Percentiles rank a stretch among this genome's conserved stretches.
These are phyloP conservation scores for Eubucco bourcierii DNA, from an alignment of 2,113 vertebrate species.

Conservation along the genomic window DNA sequence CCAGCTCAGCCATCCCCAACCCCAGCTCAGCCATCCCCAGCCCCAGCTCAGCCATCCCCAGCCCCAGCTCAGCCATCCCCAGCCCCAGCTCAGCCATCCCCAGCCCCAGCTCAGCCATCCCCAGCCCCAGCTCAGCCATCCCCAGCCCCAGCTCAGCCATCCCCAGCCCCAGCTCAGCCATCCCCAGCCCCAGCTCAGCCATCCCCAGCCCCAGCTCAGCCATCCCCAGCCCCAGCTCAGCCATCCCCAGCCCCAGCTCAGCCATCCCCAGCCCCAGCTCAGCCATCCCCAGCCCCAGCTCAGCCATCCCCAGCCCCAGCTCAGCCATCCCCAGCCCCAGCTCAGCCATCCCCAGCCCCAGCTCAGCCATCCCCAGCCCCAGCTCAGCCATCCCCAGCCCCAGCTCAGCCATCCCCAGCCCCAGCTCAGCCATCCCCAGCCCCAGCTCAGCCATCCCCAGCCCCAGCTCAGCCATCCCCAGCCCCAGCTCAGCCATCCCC, in stretches of 20 bases:
- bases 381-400: neutral
- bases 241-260: no score
- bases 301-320: rapidly evolving
- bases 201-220: no score
- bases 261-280: neutral
- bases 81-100: no score
- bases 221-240: neutral
- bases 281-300: neutral
- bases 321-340: no score
- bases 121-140: neutral
- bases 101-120: no score
- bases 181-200: no score
- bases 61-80: neutral
- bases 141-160: rapidly evolving
- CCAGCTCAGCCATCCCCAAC: no score
- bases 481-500: neutral
- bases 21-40: no score
- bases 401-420: neutral
- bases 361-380: neutral
- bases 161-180: neutral
- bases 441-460: no score
- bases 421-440: rapidly evolving
- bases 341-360: neutral
- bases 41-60: no score
- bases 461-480: no score